These are phyloP conservation scores for Stictonetta naevosa DNA, from an alignment of 2,113 vertebrate species.

Conservation along the genomic window DNA sequence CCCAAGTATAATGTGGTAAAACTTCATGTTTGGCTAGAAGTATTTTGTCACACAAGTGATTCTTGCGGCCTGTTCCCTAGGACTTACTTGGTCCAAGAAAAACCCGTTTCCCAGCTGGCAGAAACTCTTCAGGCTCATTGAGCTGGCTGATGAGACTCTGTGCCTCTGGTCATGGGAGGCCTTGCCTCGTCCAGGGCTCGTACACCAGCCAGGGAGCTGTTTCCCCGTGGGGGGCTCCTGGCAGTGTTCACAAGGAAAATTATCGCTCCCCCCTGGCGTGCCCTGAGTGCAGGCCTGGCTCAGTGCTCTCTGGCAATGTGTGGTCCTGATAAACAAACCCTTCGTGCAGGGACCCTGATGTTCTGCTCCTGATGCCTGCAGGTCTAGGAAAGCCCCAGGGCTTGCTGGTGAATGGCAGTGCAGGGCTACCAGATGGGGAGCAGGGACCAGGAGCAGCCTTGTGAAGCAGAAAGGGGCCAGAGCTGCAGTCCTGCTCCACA, in stretches of 20 bases:
- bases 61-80: background rate
- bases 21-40: background rate
- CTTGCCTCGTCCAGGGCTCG: background rate
- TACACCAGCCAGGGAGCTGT: background rate
- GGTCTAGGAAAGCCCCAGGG: background rate
- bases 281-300: background rate
- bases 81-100: background rate
- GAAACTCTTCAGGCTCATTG: background rate
- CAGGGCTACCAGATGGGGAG: background rate
- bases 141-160: background rate
- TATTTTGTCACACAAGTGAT: background rate
- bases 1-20: background rate
- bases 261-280: background rate
- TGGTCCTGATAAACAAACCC: background rate
- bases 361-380: background rate
- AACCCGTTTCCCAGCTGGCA: background rate
- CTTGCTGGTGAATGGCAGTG: background rate
- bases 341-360: background rate
- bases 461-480: background rate
- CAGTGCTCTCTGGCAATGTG: background rate
- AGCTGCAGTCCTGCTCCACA: background rate
- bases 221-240: background rate
- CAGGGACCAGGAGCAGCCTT: background rate
- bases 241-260: background rate
- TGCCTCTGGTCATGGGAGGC: background rate